Evolutionary conservation across 2,113 vertebrate genomes (phyloP), one percentile per base, ranked within the genome.

Genomic region (Alligator sinensis): DNA sequence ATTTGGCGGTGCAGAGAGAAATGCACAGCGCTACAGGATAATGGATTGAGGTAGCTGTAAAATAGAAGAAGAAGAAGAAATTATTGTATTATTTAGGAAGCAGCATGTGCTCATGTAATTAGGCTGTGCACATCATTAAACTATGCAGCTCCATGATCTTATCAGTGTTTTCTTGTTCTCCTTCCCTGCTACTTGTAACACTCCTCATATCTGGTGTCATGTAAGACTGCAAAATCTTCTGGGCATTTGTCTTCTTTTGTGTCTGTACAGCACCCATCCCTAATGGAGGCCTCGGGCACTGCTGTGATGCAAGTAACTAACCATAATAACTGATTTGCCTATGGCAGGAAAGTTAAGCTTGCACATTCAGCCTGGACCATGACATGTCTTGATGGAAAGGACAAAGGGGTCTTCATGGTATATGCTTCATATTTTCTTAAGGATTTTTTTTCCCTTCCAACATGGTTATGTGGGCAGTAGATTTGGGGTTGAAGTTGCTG

Each of bases 1-100:
- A 96, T 95, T 87, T 97, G 96, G 96, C 90, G 96, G 89, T 70
- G 25, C 9, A 27, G 18, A 82, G 68, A 54, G 64, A 19, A 24
- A 63, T 90, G n/a, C n/a, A 11, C 74, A 59, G 89, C 82, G 78
- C 38, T 92, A 70, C 81, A 92, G 90, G 88, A 89, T 92, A 94
- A 95, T 86, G 88, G 80, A 68, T 76, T n/a, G 12, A 64, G 75
- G 63, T 94, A 57, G 83, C 82, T 86, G 60, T 89, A 89, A 87
- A 95, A 86, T 80, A 87, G 87, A 91, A n/a, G n/a, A 28, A 38
- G 61, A 82, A 89, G 80, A 57, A 47, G 16, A 3, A 5, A 63
- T 93, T 27, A 87, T 3, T 75, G 30, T 64, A 79, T 83, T 25
- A 66, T 78, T 93, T 92, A 58, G 80, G 90, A 90, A 92, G 83